Base-by-base conservation (phyloP, 2,113 vertebrate species). In the Dermatemys mawii region DNA sequence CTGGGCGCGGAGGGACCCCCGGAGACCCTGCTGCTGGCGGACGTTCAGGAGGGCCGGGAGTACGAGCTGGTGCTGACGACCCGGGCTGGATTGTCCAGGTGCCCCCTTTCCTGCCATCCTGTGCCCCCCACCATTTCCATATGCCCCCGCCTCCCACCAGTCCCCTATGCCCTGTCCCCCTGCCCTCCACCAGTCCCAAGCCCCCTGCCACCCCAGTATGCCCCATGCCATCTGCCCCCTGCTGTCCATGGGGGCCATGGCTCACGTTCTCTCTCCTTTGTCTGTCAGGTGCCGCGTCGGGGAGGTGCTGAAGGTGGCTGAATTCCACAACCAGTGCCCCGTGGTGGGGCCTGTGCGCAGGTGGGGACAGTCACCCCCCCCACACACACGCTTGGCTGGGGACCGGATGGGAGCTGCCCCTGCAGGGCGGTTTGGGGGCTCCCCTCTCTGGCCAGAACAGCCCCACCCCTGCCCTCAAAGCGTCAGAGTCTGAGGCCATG, bases 1-100 rank as follows among this genome's bases (percentile, higher is more conserved):
- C 95, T 89, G 80, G 60, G 97, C 80, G 98, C 97, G 46, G 97
- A 98, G 84, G 97, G 98, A 50, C 53, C 88, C 2, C 57, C 97
- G 0, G 73, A 50, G 5, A 98, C 98, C 0, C 55, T 98, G 94
- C 98, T 99, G 78, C 98, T 99, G 98, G 98, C 98, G 32, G 98
- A 99, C 89, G 98, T 99, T 95, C 97, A 98, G 97, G 96, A 98
- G 87, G 99, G 98, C 12, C 83, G 97, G 2, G 98, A 97, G 83
- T 99, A 99, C 0, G 98, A 98, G 91, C 98, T 99, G 88, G 98
- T 99, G 41, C 86, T 99, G 94, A 99, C 98, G 1, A 98, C 98
- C 10, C 96, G 93, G 1, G 84, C 97, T 0, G 97, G 98, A 87
- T 98, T 99, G 3, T 98, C 97, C 98, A 99, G 99, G 99, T 99